Base-by-base conservation (phyloP, 2,113 vertebrate species). In the Rhea americana region DNA sequence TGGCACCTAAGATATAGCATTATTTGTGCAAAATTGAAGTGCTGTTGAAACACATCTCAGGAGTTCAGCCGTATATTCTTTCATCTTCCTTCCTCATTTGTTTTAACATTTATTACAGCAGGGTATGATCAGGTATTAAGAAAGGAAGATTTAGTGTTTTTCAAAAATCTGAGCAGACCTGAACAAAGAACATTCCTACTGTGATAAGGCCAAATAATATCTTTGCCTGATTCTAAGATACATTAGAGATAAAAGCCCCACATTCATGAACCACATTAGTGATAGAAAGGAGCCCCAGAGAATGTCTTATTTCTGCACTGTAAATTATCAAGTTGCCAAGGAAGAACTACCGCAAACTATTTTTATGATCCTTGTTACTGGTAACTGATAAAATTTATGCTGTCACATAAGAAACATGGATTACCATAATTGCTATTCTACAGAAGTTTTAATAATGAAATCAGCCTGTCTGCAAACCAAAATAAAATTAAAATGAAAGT, bases 311-410 rank as follows among this genome's bases (percentile, higher is more conserved):
- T 93, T 83, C 88, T 93, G 59, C 68, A 13, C 47, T 4, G 17
- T 85, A 94, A 66, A 45, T 95, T 78, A 82, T 87, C 81, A 39
- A 87, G 79, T 93, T 93, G 92, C 90, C 93, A 85, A 41, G 84
- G 39, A 76, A 79, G 87, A 94, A 14, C 56, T 82, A 37, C 85
- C 76, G 73, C 74, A 85, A 94, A 93, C 48, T 83, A 26, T 79
- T 90, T 93, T 90, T 90, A 91, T 51, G 84, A 82, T 61, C 70
- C 87, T 92, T 55, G 87, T 93, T 96, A 75, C 89, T 9, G 72
- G 66, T 91, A 77, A 91, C 73, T 76, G 70, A 76, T 73, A 55
- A 59, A 82, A 85, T 85, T 82, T 72, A 87, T 82, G 66, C 67
- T 81, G 81, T 66, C 80, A 63, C 45, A 50, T 6, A 90, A 67